These are phyloP conservation scores for Teinopalpus imperialis DNA, from an alignment of 2,888 invertebrate species.

Conservation along the genomic window DNA sequence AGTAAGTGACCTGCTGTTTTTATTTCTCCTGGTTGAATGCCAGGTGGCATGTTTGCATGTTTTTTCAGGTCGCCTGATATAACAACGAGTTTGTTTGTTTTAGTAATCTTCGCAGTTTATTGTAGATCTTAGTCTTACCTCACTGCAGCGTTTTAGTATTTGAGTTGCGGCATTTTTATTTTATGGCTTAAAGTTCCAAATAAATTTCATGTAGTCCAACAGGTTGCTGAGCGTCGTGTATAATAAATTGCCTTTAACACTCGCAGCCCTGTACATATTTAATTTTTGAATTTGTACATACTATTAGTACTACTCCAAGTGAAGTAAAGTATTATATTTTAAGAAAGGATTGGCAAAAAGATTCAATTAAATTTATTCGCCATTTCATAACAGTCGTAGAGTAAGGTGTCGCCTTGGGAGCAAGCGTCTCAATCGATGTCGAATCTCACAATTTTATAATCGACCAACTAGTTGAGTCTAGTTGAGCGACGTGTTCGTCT, in stretches of 20 bases:
- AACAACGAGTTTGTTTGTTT: neutral
- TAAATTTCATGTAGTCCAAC: conserved; percentile 9
- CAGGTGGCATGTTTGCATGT: too few species aligned
- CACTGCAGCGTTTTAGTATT: neutral
- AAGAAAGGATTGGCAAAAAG: neutral
- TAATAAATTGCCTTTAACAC: conserved; percentile 6
- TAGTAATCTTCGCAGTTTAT: neutral
- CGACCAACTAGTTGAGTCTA: conserved; percentile 14
- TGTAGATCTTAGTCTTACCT: too few species aligned
- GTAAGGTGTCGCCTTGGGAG: conserved; percentile 15
- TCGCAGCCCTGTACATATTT: conserved; percentile 4
- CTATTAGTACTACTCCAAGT: too few species aligned
- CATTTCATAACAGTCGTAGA: conserved; percentile 16
- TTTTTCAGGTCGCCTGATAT: too few species aligned
- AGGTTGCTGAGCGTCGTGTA: conserved; percentile 10
- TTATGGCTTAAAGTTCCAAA: conserved; percentile 5
- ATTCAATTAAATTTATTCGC: conserved; percentile 19
- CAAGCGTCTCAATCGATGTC: conserved; percentile 22
- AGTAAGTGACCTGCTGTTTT: too few species aligned
- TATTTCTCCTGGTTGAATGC: too few species aligned
- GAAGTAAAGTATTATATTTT: too few species aligned
- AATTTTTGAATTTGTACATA: neutral
- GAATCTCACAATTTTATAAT: conserved; percentile 11
- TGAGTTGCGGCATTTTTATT: neutral
- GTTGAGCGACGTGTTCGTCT: conserved; percentile 9